phyloP scores from a whole-genome alignment of 2,797 vertebrate genomes.

The Sebastes melanostomus region DNA sequence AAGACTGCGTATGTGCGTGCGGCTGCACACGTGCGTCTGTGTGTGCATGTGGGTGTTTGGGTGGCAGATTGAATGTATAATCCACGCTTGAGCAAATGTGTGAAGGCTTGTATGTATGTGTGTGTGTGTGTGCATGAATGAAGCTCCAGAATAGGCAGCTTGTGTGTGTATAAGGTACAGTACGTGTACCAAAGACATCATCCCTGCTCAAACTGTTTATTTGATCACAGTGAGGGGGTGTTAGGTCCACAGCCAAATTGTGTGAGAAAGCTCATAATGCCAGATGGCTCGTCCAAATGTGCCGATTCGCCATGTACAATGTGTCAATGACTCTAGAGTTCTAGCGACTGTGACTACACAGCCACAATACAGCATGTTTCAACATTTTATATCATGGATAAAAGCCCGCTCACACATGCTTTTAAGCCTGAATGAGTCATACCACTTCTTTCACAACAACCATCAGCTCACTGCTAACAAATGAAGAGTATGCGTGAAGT shows the following conservation, averaged over 20 bases:
- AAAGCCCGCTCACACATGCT: slow-evolving; percentile 47
- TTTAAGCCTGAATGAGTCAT: slow-evolving; percentile 43
- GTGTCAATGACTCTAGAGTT: slow-evolving; percentile 57
- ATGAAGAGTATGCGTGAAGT: slow-evolving; percentile 4
- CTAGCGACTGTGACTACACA: slow-evolving; percentile 6
- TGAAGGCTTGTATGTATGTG: slow-evolving; percentile 6
- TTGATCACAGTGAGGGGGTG: slow-evolving; percentile 51
- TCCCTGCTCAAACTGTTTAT: slow-evolving; percentile 45
- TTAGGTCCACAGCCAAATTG: slow-evolving; percentile 57
- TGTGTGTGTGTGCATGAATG: slow-evolving; percentile 19
- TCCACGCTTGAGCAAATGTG: slow-evolving; percentile 25
- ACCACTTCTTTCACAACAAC: slow-evolving; percentile 33
- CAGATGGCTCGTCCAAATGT: slow-evolving; percentile 79
- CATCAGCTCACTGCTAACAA: slow-evolving; percentile 23
- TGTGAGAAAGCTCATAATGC: slow-evolving; percentile 57
- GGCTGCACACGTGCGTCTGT: slow-evolving; percentile 19
- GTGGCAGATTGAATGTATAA: slow-evolving; percentile 30
- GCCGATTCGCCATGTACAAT: slow-evolving; percentile 52
- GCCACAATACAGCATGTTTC: slow-evolving; percentile 21
- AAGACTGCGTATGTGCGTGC: slow-evolving; percentile 11
- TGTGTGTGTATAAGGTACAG: slow-evolving; percentile 37
- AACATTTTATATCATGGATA: slow-evolving; percentile 43
- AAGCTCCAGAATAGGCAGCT: slow-evolving; percentile 35
- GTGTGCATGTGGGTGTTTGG: slow-evolving; percentile 37
- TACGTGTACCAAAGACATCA: slow-evolving; percentile 28